Percentiles rank a stretch among this genome's conserved stretches.
phyloP scores from a whole-genome alignment of 2,113 vertebrate species.

The Mirza zaza region DNA sequence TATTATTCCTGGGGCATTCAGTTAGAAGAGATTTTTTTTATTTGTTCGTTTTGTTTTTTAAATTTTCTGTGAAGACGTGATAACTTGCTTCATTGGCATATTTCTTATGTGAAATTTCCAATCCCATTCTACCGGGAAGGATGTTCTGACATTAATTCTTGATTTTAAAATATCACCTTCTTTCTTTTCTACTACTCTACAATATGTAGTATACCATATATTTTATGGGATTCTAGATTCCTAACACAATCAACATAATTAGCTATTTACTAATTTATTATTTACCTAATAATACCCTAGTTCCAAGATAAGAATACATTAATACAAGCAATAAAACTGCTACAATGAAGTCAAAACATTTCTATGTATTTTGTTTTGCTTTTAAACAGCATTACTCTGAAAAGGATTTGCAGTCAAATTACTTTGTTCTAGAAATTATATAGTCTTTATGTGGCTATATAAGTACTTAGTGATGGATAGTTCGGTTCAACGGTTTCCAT shows the following conservation, averaged over 20 bases:
- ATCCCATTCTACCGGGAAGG: not conserved
- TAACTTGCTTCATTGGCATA: not conserved
- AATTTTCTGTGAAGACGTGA: not conserved
- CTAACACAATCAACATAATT: not conserved
- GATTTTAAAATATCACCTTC: not conserved
- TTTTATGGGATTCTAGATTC: not conserved
- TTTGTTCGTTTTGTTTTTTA: not conserved
- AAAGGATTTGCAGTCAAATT: slow-evolving; percentile 22
- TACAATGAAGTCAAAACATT: not conserved
- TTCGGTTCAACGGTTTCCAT: slow-evolving; percentile 23
- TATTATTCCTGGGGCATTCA: not conserved
- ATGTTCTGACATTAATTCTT: not conserved
- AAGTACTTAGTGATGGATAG: slow-evolving; percentile 8
- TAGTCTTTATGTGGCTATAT: not conserved
- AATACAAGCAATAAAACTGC: not conserved
- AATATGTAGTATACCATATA: not conserved
- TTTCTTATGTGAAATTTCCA: not conserved
- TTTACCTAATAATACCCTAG: not conserved
- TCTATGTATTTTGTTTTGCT: slow-evolving; percentile 5
- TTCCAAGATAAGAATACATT: not conserved
- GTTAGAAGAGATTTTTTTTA: not conserved
- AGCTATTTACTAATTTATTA: not conserved
- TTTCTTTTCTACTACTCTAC: not conserved
- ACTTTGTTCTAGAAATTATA: slow-evolving; percentile 30
- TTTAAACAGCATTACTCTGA: slow-evolving; percentile 18